Conservation (phyloP, 2,888 invertebrate species). For the Coecobrya sp. region DNA sequence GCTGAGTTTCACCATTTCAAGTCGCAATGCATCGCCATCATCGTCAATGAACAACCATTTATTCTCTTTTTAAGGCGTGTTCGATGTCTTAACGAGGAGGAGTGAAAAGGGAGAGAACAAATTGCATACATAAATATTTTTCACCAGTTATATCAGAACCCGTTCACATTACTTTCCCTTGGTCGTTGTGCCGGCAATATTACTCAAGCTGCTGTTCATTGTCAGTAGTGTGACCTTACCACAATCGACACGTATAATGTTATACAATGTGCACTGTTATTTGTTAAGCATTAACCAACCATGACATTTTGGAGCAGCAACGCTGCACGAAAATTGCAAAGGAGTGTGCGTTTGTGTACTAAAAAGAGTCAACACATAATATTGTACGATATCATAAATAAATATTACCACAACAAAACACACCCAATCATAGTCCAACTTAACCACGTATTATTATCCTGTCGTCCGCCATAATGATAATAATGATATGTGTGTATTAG, state of each 20-base stretch:
- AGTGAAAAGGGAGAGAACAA: neutral
- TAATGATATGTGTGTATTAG: neutral
- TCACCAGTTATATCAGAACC: neutral
- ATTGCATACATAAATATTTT: neutral
- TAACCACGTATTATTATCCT: slow-evolving; percentile 36
- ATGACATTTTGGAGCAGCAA: neutral
- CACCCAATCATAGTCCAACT: neutral
- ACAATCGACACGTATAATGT: no score
- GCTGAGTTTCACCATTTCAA: neutral
- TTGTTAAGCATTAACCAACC: neutral
- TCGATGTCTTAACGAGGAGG: neutral
- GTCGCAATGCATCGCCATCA: neutral
- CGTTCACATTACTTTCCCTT: neutral
- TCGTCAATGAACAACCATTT: no score
- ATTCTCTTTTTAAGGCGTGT: neutral
- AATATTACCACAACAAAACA: slow-evolving; percentile 14
- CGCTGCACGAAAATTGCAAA: neutral
- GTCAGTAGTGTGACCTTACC: neutral
- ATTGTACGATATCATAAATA: neutral
- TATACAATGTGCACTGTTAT: no score
- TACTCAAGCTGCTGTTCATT: neutral
- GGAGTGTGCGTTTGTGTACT: neutral
- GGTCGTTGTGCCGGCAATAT: neutral
- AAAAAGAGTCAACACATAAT: neutral
- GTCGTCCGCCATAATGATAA: neutral